These are phyloP conservation scores for Calameuta idolon DNA, from an alignment of 2,888 invertebrate genomes.

Conservation along the genomic window DNA sequence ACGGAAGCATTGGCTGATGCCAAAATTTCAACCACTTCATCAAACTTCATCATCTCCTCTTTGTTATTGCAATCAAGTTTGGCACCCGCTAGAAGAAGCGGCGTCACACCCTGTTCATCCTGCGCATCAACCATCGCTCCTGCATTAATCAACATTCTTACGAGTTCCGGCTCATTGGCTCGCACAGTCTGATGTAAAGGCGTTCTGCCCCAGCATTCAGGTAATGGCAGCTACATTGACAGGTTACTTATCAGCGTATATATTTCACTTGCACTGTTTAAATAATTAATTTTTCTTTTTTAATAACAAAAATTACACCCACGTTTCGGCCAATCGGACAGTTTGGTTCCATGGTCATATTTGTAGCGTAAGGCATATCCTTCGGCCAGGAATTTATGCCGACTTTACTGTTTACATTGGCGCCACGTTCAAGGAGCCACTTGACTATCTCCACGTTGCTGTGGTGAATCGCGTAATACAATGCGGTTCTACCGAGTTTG, in stretches of 20 bases:
- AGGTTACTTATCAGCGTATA: conserved; percentile 5
- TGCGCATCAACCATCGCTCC: conserved; percentile 56
- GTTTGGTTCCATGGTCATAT: conserved; percentile 7
- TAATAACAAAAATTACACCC: background rate
- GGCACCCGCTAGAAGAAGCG: conserved; percentile 62
- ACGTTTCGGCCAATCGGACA: conserved; percentile 31
- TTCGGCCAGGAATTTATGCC: conserved; percentile 30
- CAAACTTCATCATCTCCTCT: conserved; percentile 47
- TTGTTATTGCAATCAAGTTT: conserved; percentile 42
- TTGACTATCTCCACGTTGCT: conserved; percentile 47
- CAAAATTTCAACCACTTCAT: conserved; percentile 57
- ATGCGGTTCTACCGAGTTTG: conserved; percentile 56
- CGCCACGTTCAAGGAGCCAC: conserved; percentile 42
- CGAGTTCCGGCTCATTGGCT: conserved; percentile 58
- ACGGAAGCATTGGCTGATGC: conserved; percentile 45
- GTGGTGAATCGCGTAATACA: conserved; percentile 56
- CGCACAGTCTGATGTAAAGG: conserved; percentile 64
- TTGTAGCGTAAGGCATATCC: conserved; percentile 15
- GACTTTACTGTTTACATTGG: conserved; percentile 26
- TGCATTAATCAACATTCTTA: conserved; percentile 54
- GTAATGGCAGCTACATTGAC: conserved; percentile 53
- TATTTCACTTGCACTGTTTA: background rate
- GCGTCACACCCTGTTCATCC: conserved; percentile 62
- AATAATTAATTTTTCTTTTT: background rate
- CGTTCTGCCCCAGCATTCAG: conserved; percentile 61